A percentile compares a stretch with the other conserved stretches of the same genome.
Conservation (phyloP, 2,113 vertebrate species). For the Vimba vimba region DNA sequence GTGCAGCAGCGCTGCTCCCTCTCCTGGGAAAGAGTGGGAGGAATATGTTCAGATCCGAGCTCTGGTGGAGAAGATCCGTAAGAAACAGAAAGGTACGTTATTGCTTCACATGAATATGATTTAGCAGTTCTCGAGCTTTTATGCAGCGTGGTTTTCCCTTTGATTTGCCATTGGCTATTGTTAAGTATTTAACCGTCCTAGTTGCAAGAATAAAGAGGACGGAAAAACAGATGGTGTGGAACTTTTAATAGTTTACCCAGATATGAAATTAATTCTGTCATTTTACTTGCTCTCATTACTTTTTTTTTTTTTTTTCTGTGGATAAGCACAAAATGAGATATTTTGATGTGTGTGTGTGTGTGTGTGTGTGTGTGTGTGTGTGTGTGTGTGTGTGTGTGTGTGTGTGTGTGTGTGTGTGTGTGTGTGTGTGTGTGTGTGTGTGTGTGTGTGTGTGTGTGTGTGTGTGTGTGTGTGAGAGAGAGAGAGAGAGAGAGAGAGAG, state of each 20-base stretch:
- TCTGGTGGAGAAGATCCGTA: slow-evolving; percentile 95
- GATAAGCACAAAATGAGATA: background rate
- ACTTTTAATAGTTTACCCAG: background rate
- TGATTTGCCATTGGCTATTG: background rate
- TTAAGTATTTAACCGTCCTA: background rate
- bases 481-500: too few relatives aligned
- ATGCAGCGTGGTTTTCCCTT: background rate
- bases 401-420: too few relatives aligned
- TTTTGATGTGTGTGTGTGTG: too few relatives aligned
- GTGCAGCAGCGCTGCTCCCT: slow-evolving; percentile 88
- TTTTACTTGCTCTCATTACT: background rate
- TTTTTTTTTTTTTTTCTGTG: background rate
- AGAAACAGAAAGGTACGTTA: slow-evolving; percentile 92
- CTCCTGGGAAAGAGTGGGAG: slow-evolving; percentile 95
- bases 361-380: too few relatives aligned
- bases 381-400: too few relatives aligned
- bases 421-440: too few relatives aligned
- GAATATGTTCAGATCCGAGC: slow-evolving; percentile 92
- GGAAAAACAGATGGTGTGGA: background rate
- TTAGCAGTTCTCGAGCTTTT: background rate
- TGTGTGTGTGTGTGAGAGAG: too few relatives aligned
- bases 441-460: too few relatives aligned
- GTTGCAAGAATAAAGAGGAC: background rate
- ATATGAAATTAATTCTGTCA: background rate
- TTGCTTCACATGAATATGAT: background rate